Evolutionary conservation across 2,113 vertebrate genomes (phyloP).

Genomic region (Manacus vitellinus): DNA sequence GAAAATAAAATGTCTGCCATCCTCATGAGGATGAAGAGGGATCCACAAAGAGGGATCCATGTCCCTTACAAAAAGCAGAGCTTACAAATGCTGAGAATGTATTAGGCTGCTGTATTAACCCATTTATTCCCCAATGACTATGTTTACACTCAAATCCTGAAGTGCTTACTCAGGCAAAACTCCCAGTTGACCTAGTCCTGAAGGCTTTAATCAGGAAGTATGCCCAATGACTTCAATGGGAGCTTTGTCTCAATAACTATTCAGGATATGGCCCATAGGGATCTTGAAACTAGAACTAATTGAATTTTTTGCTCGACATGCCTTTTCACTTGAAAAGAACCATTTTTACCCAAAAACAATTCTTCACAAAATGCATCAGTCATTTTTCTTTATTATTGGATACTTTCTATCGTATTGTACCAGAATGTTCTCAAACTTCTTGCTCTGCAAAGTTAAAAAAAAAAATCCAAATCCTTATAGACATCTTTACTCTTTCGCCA

Average conservation of each 20-base stretch:
- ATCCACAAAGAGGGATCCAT: neutral
- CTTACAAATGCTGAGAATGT: neutral
- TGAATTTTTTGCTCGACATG: slow-evolving; percentile 61
- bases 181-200: slow-evolving; percentile 67
- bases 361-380: neutral
- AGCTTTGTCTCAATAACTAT: slow-evolving; percentile 68
- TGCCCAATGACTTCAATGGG: slow-evolving; percentile 65
- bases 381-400: slow-evolving; percentile 1
- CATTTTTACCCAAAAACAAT: slow-evolving; percentile 43
- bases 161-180: slow-evolving; percentile 71
- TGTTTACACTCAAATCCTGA: slow-evolving; percentile 64
- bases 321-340: slow-evolving; percentile 58
- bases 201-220: slow-evolving; percentile 69
- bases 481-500: neutral
- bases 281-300: slow-evolving; percentile 66
- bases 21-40: neutral
- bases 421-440: neutral
- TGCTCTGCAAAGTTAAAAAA: neutral
- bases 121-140: slow-evolving; percentile 59
- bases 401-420: slow-evolving; percentile 12
- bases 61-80: neutral
- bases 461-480: neutral
- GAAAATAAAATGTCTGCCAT: slow-evolving; percentile 49
- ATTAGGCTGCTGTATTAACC: slow-evolving; percentile 54
- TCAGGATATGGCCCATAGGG: slow-evolving; percentile 65